phyloP scores from a whole-genome alignment of 2,113 vertebrate genomes.

The Rhizomys pruinosus region DNA sequence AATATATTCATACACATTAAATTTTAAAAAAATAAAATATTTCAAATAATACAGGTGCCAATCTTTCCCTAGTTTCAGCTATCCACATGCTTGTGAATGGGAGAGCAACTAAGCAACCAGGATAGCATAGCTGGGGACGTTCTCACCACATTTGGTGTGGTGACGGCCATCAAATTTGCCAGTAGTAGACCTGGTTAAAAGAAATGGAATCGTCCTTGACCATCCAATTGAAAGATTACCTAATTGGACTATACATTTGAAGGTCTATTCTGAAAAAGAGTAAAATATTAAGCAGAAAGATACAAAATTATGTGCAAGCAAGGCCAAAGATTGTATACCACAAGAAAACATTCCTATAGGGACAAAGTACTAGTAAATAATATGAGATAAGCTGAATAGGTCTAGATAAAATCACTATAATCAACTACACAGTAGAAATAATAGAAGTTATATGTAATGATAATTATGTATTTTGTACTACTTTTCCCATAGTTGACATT shows the following conservation, averaged over 20 bases:
- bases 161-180: too few species aligned
- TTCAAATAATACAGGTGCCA: too few species aligned
- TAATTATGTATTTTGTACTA: background rate
- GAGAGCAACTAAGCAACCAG: background rate
- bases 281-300: too few species aligned
- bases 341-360: background rate
- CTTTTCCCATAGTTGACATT: background rate
- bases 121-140: background rate
- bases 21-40: too few species aligned
- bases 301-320: background rate
- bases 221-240: too few species aligned
- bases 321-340: background rate
- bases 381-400: background rate
- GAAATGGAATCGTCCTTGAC: too few species aligned
- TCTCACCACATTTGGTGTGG: background rate
- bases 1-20: too few species aligned
- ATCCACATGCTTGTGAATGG: background rate
- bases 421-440: too few species aligned
- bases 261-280: too few species aligned
- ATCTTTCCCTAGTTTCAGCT: too few species aligned
- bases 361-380: background rate
- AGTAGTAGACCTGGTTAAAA: too few species aligned
- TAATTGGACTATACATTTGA: too few species aligned
- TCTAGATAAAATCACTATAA: background rate
- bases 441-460: background rate